Evolutionary conservation across 2,797 vertebrate species (phyloP).

Genomic region (Heteromormyrus szaboi): DNA sequence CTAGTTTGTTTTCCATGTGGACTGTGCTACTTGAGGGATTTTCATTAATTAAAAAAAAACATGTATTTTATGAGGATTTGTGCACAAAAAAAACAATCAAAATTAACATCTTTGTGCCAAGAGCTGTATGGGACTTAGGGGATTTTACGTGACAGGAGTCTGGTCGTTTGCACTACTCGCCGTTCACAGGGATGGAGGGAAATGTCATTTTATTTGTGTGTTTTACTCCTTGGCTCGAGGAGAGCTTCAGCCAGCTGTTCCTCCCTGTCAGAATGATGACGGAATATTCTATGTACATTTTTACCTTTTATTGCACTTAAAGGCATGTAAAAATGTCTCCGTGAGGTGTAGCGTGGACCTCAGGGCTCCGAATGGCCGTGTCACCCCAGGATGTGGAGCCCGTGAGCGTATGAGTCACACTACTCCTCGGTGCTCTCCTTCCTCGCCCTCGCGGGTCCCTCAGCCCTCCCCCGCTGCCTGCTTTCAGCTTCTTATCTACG

Average conservation of each 20-base stretch:
- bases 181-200: not conserved
- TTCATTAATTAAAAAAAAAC: not conserved
- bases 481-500: not conserved
- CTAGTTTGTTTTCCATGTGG: not conserved
- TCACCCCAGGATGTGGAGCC: not conserved
- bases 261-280: not conserved
- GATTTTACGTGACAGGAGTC: not conserved
- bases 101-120: conserved; percentile 1
- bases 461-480: not conserved
- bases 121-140: not conserved
- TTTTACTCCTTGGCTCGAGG: not conserved
- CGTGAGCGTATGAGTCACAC: not conserved
- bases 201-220: not conserved
- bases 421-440: not conserved
- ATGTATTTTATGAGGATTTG: not conserved
- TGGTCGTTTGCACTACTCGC: conserved; percentile 1
- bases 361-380: not conserved
- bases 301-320: conserved; percentile 8
- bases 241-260: not conserved
- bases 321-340: not conserved
- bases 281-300: not conserved
- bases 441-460: not conserved
- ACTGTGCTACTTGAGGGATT: not conserved
- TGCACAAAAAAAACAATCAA: conserved; percentile 8
- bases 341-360: not conserved